Evolutionary conservation across 2,113 vertebrate genomes (phyloP).

Genomic region (Halichoerus grypus): DNA sequence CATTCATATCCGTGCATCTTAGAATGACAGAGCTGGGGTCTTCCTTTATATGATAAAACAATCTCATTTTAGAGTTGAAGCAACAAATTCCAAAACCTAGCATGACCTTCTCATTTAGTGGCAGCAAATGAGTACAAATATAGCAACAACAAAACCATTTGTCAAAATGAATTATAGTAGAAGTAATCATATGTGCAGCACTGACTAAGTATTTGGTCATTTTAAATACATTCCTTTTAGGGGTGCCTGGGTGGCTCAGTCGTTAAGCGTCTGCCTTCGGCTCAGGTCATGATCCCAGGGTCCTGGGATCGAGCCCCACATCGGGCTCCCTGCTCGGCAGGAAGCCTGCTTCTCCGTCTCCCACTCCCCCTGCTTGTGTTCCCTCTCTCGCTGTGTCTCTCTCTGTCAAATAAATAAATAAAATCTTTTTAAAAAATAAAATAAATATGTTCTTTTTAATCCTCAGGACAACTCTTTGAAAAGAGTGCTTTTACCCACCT

Average conservation of each 20-base stretch:
- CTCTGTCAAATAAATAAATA: too few relatives aligned
- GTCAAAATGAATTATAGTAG: neutral
- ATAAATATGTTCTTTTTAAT: neutral
- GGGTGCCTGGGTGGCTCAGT: too few relatives aligned
- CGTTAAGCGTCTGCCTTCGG: too few relatives aligned
- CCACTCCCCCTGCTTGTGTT: too few relatives aligned
- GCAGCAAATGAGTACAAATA: neutral
- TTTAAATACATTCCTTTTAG: neutral
- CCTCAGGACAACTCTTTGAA: rapidly evolving
- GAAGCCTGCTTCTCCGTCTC: too few relatives aligned
- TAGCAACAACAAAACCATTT: neutral
- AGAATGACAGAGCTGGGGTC: neutral
- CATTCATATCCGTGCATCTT: neutral
- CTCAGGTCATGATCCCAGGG: too few relatives aligned
- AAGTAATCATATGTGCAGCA: neutral
- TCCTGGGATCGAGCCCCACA: too few relatives aligned
- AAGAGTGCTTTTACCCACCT: neutral
- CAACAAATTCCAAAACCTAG: neutral
- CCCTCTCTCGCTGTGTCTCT: too few relatives aligned
- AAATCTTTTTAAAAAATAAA: too few relatives aligned
- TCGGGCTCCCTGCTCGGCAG: too few relatives aligned
- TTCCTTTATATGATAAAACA: neutral
- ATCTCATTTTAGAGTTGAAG: neutral
- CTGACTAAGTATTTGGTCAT: neutral
- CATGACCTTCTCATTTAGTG: neutral